phyloP scores from a whole-genome alignment of 2,113 vertebrate species.

The Myotis lucifugus region DNA sequence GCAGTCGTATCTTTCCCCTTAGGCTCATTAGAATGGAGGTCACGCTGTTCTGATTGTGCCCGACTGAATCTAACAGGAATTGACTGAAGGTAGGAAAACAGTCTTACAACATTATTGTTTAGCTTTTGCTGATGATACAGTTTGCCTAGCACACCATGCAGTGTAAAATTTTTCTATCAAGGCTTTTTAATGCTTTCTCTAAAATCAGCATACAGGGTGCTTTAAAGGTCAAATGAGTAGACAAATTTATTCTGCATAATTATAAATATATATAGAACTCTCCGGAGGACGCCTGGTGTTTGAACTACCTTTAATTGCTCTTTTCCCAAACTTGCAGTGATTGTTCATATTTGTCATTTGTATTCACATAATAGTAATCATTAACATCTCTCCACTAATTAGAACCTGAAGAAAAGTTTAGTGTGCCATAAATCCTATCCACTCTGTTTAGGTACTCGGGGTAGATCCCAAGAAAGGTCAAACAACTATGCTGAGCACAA shows the following conservation, averaged over 20 bases:
- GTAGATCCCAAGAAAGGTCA: neutral
- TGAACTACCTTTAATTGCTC: conserved; percentile 77
- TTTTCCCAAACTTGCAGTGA: conserved; percentile 67
- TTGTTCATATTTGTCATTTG: conserved; percentile 76
- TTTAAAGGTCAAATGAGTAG: conserved; percentile 81
- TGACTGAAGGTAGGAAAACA: conserved; percentile 71
- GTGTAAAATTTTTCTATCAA: conserved; percentile 76
- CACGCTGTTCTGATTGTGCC: conserved; percentile 69
- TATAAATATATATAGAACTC: conserved; percentile 68
- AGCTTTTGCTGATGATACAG: conserved; percentile 78
- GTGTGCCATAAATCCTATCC: neutral
- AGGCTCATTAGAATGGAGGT: conserved; percentile 73
- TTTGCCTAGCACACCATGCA: conserved; percentile 52
- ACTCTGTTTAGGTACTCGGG: neutral
- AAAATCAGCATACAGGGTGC: conserved; percentile 69
- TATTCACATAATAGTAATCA: conserved; percentile 76
- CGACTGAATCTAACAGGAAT: conserved; percentile 73
- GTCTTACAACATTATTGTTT: conserved; percentile 75
- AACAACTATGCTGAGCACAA: neutral
- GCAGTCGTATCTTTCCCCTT: conserved; percentile 60
- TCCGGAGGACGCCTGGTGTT: conserved; percentile 67
- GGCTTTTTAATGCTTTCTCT: conserved; percentile 74
- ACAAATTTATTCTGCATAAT: conserved; percentile 72
- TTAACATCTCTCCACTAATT: neutral
- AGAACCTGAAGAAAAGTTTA: conserved; percentile 8